A percentile compares a stretch with the other conserved stretches of the same genome.
These are phyloP conservation scores for Oophaga pumilio DNA, from an alignment of 2,113 vertebrate species.

Conservation along the genomic window DNA sequence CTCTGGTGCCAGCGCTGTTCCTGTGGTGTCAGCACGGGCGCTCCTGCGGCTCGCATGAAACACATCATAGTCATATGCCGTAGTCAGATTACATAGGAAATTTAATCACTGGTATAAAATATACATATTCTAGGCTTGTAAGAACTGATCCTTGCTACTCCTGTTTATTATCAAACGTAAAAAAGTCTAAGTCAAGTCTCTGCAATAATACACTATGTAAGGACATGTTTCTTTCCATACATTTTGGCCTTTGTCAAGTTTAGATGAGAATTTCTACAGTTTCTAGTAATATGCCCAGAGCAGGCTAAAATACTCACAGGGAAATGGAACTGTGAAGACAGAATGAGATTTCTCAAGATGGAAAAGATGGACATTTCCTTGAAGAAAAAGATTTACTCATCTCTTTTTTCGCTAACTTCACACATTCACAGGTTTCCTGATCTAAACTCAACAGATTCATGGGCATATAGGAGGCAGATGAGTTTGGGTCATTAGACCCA, in stretches of 20 bases:
- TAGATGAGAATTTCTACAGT: not conserved
- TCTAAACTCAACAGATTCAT: no score
- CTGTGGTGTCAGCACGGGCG: no score
- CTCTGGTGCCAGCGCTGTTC: no score
- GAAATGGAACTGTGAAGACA: constrained; percentile 43
- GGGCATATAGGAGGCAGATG: no score
- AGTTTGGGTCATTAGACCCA: no score
- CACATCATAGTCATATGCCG: no score
- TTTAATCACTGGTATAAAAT: not conserved
- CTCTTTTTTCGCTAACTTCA: not conserved
- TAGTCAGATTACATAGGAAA: not conserved
- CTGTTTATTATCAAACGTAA: not conserved
- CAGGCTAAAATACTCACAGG: not conserved
- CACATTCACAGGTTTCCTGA: no score
- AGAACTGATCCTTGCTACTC: not conserved
- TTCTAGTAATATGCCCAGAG: not conserved
- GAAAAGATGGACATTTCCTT: constrained; percentile 12
- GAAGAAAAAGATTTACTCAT: constrained; percentile 18
- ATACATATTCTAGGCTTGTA: not conserved
- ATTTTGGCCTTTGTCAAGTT: not conserved
- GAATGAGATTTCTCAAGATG: constrained; percentile 11
- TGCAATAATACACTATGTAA: not conserved
- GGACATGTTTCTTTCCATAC: not conserved
- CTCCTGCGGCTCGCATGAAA: no score
- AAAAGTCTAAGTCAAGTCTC: not conserved